Percentiles rank a stretch among this genome's conserved stretches.
phyloP scores from a whole-genome alignment of 2,113 vertebrate genomes.

The Lophius piscatorius region DNA sequence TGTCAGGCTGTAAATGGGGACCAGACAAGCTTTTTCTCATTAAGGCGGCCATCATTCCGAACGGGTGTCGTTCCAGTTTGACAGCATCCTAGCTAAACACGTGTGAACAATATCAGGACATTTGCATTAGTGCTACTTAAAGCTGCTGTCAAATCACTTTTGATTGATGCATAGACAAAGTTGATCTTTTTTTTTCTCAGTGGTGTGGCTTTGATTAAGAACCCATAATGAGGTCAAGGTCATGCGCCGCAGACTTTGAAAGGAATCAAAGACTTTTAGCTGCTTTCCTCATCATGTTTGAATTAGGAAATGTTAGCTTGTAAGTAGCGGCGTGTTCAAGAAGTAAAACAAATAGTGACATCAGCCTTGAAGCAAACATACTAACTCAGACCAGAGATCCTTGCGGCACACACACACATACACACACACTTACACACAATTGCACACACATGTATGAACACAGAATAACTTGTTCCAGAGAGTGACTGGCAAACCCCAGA shows the following conservation, averaged over 20 bases:
- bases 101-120: slow-evolving; percentile 29
- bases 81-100: slow-evolving; percentile 30
- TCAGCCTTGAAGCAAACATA: slow-evolving; percentile 12
- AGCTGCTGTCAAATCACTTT: slow-evolving; percentile 22
- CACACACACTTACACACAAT: slow-evolving; percentile 8
- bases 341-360: slow-evolving; percentile 37
- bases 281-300: slow-evolving; percentile 40
- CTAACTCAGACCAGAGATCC: slow-evolving; percentile 55
- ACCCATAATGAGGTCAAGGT: slow-evolving; percentile 42
- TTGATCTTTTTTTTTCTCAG: not conserved
- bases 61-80: slow-evolving; percentile 53
- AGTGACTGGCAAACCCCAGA: slow-evolving; percentile 51
- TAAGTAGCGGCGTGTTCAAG: slow-evolving; percentile 39
- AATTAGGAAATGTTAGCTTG: slow-evolving; percentile 49
- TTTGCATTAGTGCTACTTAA: slow-evolving; percentile 25
- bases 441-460: slow-evolving; percentile 21
- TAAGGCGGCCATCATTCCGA: slow-evolving; percentile 38
- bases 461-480: slow-evolving; percentile 55
- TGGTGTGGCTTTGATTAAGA: slow-evolving; percentile 22
- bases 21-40: slow-evolving; percentile 31
- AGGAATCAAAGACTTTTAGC: slow-evolving; percentile 18
- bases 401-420: slow-evolving; percentile 5
- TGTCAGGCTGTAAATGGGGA: slow-evolving; percentile 68
- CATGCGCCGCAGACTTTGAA: not conserved
- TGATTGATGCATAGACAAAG: slow-evolving; percentile 32